Conservation (phyloP, 30 jellyfish, hydroid and myxozoan genomes). For the Chironex yamaguchii region DNA sequence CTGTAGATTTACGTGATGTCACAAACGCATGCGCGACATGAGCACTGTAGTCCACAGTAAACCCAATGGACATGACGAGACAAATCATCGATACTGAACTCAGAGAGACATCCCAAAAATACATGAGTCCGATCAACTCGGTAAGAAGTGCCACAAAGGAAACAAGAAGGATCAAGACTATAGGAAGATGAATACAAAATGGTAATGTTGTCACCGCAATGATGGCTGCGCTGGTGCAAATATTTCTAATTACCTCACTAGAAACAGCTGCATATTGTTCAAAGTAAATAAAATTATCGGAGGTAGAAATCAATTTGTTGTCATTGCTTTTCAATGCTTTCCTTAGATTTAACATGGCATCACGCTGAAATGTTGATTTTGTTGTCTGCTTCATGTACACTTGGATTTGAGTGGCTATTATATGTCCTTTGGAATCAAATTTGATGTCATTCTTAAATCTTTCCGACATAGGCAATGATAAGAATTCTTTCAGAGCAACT, state of each 20-base stretch:
- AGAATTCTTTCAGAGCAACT: slow-evolving; percentile 11
- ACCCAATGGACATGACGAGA: slow-evolving; percentile 63
- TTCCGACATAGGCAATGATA: not conserved
- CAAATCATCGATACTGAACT: slow-evolving; percentile 42
- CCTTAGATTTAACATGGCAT: slow-evolving; percentile 54
- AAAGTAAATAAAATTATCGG: slow-evolving; percentile 45
- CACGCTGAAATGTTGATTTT: slow-evolving; percentile 33
- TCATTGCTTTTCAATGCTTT: not conserved
- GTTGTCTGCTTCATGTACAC: slow-evolving; percentile 19
- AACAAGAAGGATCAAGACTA: slow-evolving; percentile 12
- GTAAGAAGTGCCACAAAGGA: slow-evolving; percentile 30
- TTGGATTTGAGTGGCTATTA: slow-evolving; percentile 32
- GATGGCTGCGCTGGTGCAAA: slow-evolving; percentile 13
- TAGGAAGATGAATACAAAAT: slow-evolving; percentile 52
- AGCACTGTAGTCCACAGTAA: slow-evolving; percentile 69
- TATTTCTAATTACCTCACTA: slow-evolving; percentile 32
- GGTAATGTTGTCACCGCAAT: slow-evolving; percentile 35
- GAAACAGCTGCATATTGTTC: slow-evolving; percentile 61
- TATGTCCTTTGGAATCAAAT: slow-evolving; percentile 9
- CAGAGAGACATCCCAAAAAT: slow-evolving; percentile 57
- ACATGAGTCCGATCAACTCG: slow-evolving; percentile 65
- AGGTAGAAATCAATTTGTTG: not conserved
- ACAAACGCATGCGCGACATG: slow-evolving; percentile 74
- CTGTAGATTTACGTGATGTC: slow-evolving; percentile 27
- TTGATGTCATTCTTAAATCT: slow-evolving; percentile 17